phyloP scores from a whole-genome alignment of 2,113 vertebrate genomes.

The Phyllostomus discolor region DNA sequence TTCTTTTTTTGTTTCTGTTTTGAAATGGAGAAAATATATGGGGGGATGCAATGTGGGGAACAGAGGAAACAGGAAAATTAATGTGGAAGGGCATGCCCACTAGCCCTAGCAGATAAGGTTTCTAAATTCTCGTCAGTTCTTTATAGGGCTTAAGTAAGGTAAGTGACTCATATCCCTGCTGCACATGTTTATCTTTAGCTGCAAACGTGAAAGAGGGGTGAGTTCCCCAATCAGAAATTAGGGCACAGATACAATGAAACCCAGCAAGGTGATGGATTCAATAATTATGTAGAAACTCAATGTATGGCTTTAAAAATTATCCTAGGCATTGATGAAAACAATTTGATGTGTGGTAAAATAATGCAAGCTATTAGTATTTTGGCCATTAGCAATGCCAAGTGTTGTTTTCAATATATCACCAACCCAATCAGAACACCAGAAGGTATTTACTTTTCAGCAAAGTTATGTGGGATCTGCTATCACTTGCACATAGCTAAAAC shows the following conservation, averaged over 20 bases:
- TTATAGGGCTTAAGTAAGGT: neutral
- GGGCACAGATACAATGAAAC: neutral
- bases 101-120: neutral
- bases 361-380: neutral
- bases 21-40: neutral
- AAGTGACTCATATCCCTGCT: neutral
- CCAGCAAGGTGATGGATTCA: neutral
- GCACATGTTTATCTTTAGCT: neutral
- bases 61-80: neutral
- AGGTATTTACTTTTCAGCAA: neutral
- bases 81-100: neutral
- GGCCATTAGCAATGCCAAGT: neutral
- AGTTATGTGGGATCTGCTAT: neutral
- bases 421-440: neutral
- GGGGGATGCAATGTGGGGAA: neutral
- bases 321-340: neutral
- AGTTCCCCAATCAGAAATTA: neutral
- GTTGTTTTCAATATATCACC: neutral
- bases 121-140: neutral
- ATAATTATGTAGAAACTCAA: neutral
- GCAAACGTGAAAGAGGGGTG: neutral
- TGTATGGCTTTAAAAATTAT: neutral
- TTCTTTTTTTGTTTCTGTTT: neutral
- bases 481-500: neutral
- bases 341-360: neutral